Conservation (phyloP, 2,888 invertebrate genomes). For the Erebia ligea region DNA sequence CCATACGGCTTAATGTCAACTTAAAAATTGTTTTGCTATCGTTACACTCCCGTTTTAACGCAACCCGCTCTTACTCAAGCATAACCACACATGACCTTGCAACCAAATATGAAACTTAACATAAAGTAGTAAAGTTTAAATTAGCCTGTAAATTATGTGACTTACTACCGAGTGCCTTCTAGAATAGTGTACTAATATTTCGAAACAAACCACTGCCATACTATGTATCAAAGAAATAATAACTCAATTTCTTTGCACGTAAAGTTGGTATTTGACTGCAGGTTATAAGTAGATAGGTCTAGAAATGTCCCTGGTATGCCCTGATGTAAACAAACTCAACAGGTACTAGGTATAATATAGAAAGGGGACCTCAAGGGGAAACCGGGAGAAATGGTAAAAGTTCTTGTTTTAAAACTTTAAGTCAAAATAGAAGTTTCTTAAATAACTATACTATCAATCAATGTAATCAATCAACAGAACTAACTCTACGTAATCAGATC, state of each 20-base stretch:
- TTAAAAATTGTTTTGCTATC: constrained; percentile 29
- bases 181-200: constrained; percentile 36
- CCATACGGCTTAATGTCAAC: constrained; percentile 20
- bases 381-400: background rate
- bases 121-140: background rate
- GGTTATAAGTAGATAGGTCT: constrained; percentile 47
- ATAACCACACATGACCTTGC: constrained; percentile 21
- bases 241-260: background rate
- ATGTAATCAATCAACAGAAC: no score
- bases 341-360: constrained; percentile 51
- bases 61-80: constrained; percentile 21
- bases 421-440: no score
- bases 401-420: no score
- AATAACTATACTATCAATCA: no score
- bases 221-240: constrained; percentile 22
- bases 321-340: constrained; percentile 71
- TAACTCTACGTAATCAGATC: no score
- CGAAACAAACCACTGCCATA: constrained; percentile 42
- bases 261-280: constrained; percentile 35
- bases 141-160: background rate
- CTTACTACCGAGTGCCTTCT: constrained; percentile 30
- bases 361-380: constrained; percentile 34
- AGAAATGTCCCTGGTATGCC: constrained; percentile 56
- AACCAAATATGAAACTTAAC: constrained; percentile 22
- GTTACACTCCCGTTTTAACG: constrained; percentile 27